phyloP scores from a whole-genome alignment of 2,113 vertebrate species.

The Cynoglossus semilaevis region DNA sequence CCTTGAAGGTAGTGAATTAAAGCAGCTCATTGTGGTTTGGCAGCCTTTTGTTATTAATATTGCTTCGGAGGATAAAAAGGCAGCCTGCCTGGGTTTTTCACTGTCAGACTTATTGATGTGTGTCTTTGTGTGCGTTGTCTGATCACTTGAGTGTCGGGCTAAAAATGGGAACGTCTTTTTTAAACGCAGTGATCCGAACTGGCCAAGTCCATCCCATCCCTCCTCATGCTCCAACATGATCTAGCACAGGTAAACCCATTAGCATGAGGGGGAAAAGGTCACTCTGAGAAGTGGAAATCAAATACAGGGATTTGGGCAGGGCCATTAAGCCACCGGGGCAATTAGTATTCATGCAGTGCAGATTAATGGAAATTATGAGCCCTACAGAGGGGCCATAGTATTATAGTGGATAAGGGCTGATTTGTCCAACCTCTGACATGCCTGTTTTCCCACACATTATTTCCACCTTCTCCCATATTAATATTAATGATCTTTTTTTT shows the following conservation, averaged over 20 bases:
- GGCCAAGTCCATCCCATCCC: conserved; percentile 33
- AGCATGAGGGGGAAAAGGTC: conserved; percentile 72
- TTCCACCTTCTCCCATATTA: conserved; percentile 60
- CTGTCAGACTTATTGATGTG: conserved; percentile 31
- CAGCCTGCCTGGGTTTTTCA: not conserved
- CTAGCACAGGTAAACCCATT: conserved; percentile 74
- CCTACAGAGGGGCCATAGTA: conserved; percentile 63
- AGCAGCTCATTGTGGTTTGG: conserved; percentile 36
- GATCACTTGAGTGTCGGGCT: conserved; percentile 9
- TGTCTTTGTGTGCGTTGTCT: conserved; percentile 19
- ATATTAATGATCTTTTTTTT: conserved; percentile 69
- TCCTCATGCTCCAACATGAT: conserved; percentile 64
- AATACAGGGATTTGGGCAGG: conserved; percentile 74
- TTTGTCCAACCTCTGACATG: conserved; percentile 68
- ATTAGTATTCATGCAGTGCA: conserved; percentile 78
- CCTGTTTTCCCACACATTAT: conserved; percentile 61
- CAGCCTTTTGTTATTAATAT: conserved; percentile 31
- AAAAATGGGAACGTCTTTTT: conserved; percentile 22
- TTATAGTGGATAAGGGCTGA: conserved; percentile 74
- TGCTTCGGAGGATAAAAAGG: conserved; percentile 57
- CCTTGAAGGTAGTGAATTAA: conserved; percentile 29
- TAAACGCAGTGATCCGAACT: conserved; percentile 31
- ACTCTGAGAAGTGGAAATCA: conserved; percentile 77
- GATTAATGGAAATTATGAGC: conserved; percentile 76
- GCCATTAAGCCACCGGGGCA: conserved; percentile 69